Conservation (phyloP, 2,888 invertebrate species). For the Salticus scenicus region DNA sequence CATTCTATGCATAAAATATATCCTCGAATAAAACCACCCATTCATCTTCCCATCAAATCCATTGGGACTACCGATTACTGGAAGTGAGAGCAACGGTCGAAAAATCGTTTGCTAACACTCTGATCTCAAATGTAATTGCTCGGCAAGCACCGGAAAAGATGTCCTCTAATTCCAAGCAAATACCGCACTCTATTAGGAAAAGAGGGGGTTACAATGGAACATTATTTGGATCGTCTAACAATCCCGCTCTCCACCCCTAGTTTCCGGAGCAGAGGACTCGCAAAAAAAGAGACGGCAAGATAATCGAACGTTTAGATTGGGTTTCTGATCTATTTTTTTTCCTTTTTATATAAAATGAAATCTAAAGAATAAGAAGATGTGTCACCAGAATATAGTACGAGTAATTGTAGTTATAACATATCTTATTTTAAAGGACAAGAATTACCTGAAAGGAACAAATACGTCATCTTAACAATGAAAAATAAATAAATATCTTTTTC, state of each 20-base stretch:
- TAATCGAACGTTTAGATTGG: constrained; percentile 12
- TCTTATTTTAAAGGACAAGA: too few relatives aligned
- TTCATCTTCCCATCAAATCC: not conserved
- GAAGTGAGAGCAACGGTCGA: too few relatives aligned
- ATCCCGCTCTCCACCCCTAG: not conserved
- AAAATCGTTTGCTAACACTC: constrained; percentile 13
- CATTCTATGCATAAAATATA: too few relatives aligned
- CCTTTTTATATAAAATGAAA: not conserved
- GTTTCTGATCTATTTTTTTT: not conserved
- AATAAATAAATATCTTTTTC: too few relatives aligned
- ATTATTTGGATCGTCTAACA: constrained; percentile 10
- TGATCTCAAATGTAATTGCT: constrained; percentile 44
- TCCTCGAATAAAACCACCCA: not conserved
- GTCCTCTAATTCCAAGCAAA: constrained; percentile 30
- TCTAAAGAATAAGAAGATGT: not conserved
- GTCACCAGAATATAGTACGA: not conserved
- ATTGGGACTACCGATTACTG: not conserved
- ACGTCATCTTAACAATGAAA: too few relatives aligned
- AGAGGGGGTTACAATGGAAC: not conserved
- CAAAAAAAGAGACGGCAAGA: not conserved
- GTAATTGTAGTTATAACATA: too few relatives aligned
- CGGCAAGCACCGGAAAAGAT: constrained; percentile 31
- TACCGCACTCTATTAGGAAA: constrained; percentile 21
- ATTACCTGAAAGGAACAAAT: too few relatives aligned
- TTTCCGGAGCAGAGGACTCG: not conserved